Evolutionary conservation across 2,797 vertebrate genomes (phyloP).

Genomic region (Taeniopygia guttata): DNA sequence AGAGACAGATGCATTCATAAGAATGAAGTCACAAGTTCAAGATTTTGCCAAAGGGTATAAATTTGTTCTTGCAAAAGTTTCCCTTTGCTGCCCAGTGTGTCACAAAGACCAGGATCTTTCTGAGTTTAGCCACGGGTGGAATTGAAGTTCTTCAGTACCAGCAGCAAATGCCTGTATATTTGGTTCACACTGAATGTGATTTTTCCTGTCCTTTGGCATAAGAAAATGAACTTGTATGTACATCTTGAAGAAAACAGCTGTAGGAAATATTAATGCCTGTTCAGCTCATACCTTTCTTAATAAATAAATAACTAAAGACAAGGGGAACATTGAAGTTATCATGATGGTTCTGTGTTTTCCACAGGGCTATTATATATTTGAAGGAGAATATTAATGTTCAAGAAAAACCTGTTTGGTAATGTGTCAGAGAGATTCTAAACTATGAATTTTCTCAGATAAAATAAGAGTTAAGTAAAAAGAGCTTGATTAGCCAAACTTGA

Average conservation of each 20-base stretch:
- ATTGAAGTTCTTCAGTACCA: neutral
- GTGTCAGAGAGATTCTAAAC: neutral
- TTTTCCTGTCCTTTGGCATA: neutral
- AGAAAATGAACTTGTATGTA: neutral
- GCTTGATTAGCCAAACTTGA: neutral
- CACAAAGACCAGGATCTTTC: neutral
- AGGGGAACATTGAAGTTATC: neutral
- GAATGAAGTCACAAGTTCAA: neutral
- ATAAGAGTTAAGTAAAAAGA: neutral
- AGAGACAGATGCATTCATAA: neutral
- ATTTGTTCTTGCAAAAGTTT: neutral
- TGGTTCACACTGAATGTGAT: neutral
- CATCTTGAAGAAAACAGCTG: neutral
- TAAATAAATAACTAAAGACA: neutral
- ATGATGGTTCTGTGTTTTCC: neutral
- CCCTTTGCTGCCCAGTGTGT: neutral
- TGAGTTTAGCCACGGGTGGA: neutral
- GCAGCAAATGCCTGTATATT: neutral
- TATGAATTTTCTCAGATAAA: neutral
- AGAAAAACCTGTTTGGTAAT: neutral
- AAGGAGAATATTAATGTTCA: neutral
- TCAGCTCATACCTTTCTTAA: neutral
- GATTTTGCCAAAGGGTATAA: neutral
- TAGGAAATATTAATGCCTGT: neutral
- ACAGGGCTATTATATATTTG: neutral